Evolutionary conservation across 2,888 invertebrate genomes (phyloP), one percentile per base, ranked within the genome.

Genomic region (Microctonus hyperodae): DNA sequence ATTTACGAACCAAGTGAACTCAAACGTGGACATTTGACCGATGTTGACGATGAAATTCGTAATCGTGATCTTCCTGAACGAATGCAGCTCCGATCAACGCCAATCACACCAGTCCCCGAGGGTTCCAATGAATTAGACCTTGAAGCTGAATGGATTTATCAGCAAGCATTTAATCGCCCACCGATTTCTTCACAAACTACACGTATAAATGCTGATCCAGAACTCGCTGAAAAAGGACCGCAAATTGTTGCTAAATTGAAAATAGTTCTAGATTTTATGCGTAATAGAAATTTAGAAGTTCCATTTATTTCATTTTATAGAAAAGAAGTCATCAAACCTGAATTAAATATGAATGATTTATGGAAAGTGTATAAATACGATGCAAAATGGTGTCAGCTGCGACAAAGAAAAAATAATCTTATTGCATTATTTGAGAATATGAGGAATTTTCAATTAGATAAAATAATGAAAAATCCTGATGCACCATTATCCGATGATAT

Each of bases 251-350:
- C 89, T 28, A 96, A 96, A 86, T 97, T 98, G 64, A 90, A 92
- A 50, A 95, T 96, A 83, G 95, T 96, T 0, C 85, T 98, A 37
- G 95, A 96, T 79, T 96, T 96, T 81, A 96, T 98, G 90, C 86
- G 97, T 58, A 97, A 96, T 81, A 94, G 96, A 80, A 92, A 94
- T 59, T 86, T 96, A 75, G 97, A 98, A 86, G 97, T 97, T 53
- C 98, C 98, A 0, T 98, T 98, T 84, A 98, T 98, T 76, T 96
- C 96, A 0, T 97, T 96, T 85, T 98, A 98, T 83, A 89, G 98
- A 23, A 98, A 98, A 83, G 98, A 98, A 83, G 96, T 96, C 78
- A 95, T 97, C 0, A 92, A 94, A 79, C 96, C 96, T 0, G 97
- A 97, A 77, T 86, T 98, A 23, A 93, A 90, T 75, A 94, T 96